Evolutionary conservation across 2,797 vertebrate genomes (phyloP), one percentile per base, ranked within the genome.

Genomic region (Sparidentex hasta): DNA sequence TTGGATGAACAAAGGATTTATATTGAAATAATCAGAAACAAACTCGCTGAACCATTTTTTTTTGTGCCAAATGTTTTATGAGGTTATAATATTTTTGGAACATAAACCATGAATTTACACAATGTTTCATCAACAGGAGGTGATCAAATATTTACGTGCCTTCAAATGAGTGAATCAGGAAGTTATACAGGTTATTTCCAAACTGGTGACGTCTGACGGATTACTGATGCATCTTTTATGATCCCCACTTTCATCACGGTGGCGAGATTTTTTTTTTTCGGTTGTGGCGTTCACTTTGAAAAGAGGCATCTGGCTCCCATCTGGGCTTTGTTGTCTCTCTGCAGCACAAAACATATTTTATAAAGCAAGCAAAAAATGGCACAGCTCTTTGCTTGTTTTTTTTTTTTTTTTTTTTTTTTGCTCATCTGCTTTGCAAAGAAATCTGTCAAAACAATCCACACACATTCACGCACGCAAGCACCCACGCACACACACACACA

Each of bases 221-320:
- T 82, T 68, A 67, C 41, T 86, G 71, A 82, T 83, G 65, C 75
- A 86, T 90, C 58, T 68, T 88, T 88, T 54, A 82, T 84, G 75
- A 71, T 64, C 50, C 64, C 71, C 56, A 25, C 81, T 74, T 89
- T 89, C 67, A 80, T 83, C 79, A 50, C 5, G 3, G 58, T 16
- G 65, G 56, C 41, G 75, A 58, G 67, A 58, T 78, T 78, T 77
- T n/a, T n/a, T 51, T 78, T 77, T 77, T 48, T 7, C 29, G 61
- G 74, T 74, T 69, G 70, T 65, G 21, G 83, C 27, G 51, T 80
- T 75, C 71, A 58, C 77, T 66, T 65, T 55, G 71, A 82, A 72
- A 76, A 70, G 77, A 81, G 65, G 27, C 88, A 76, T 76, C 89
- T 90, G 89, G 84, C 78, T 90, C 50, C 88, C 87, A 85, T 86